A percentile compares a stretch with the other conserved stretches of the same genome.
These are phyloP conservation scores for Phoebastria nigripes DNA, from an alignment of 2,797 vertebrate species.

Conservation along the genomic window DNA sequence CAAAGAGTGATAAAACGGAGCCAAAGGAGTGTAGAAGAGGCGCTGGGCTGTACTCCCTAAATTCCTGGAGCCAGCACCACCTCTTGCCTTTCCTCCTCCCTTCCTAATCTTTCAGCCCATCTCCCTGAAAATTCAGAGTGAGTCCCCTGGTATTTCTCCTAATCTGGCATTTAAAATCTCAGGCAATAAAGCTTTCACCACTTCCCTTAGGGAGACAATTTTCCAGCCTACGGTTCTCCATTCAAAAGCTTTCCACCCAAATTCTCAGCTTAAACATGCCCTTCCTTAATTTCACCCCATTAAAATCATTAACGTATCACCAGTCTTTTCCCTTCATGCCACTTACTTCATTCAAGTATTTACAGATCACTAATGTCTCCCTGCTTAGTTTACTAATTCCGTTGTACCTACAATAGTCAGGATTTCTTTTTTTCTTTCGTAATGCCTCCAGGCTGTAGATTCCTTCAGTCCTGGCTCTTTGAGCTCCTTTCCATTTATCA, in stretches of 20 bases:
- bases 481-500: not conserved
- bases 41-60: not conserved
- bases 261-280: not conserved
- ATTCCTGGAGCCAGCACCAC: not conserved
- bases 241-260: not conserved
- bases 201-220: not conserved
- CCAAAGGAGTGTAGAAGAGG: not conserved
- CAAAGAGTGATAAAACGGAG: not conserved
- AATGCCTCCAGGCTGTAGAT: not conserved
- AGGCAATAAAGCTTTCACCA: slow-evolving; percentile 30
- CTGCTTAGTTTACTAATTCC: not conserved
- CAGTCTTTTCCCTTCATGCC: not conserved
- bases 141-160: not conserved
- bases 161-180: not conserved
- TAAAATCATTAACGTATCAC: not conserved
- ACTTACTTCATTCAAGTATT: not conserved
- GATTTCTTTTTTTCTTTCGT: not conserved
- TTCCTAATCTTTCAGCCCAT: not conserved
- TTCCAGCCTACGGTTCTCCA: not conserved
- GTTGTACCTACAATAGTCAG: fast-evolving
- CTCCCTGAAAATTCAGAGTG: not conserved
- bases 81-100: not conserved
- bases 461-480: not conserved
- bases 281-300: not conserved
- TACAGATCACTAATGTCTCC: not conserved